Percentiles rank a stretch among this genome's conserved stretches.
phyloP scores from a whole-genome alignment of 1,140 invertebrate genomes.

The Sycobia sp. region DNA sequence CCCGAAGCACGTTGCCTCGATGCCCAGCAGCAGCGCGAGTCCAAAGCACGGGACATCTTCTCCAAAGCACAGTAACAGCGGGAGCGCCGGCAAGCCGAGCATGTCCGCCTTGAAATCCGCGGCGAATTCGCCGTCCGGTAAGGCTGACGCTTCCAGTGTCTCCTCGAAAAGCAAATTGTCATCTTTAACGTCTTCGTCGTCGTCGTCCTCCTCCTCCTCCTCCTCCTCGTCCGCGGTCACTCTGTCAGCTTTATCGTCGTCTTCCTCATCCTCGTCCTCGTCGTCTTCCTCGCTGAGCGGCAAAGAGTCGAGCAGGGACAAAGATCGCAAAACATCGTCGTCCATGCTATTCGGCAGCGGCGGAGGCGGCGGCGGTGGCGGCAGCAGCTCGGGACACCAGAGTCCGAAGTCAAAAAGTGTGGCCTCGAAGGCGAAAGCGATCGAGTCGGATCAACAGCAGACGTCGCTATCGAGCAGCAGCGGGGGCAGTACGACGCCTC shows the following conservation, averaged over 20 bases:
- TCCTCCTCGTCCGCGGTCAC: conserved; percentile 56
- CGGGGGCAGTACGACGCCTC: conserved; percentile 59
- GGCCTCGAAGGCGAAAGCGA: conserved; percentile 70
- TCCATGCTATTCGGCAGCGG: conserved; percentile 58
- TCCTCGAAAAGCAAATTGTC: conserved; percentile 51
- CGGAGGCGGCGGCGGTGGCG: not conserved
- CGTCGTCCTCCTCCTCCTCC: conserved; percentile 60
- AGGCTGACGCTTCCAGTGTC: conserved; percentile 38
- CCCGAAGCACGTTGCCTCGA: conserved; percentile 68
- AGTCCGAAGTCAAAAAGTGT: conserved; percentile 74
- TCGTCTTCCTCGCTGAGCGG: conserved; percentile 61
- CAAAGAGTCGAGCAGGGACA: conserved; percentile 68
- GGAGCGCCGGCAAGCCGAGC: conserved; percentile 82
- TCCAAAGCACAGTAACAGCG: conserved; percentile 73
- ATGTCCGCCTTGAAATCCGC: conserved; percentile 86
- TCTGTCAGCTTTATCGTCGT: conserved; percentile 54
- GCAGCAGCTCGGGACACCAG: conserved; percentile 55
- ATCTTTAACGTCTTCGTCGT: conserved; percentile 41
- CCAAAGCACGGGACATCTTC: conserved; percentile 74
- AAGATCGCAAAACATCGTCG: conserved; percentile 68
- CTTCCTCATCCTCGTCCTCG: conserved; percentile 50
- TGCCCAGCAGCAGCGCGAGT: conserved; percentile 66
- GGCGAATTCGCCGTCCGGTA: conserved; percentile 66
- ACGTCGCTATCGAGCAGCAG: conserved; percentile 31
- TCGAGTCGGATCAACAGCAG: conserved; percentile 33